A percentile compares a stretch with the other conserved stretches of the same genome.
These are phyloP conservation scores for Pantala flavescens DNA, from an alignment of 1,140 invertebrate species.

Conservation along the genomic window DNA sequence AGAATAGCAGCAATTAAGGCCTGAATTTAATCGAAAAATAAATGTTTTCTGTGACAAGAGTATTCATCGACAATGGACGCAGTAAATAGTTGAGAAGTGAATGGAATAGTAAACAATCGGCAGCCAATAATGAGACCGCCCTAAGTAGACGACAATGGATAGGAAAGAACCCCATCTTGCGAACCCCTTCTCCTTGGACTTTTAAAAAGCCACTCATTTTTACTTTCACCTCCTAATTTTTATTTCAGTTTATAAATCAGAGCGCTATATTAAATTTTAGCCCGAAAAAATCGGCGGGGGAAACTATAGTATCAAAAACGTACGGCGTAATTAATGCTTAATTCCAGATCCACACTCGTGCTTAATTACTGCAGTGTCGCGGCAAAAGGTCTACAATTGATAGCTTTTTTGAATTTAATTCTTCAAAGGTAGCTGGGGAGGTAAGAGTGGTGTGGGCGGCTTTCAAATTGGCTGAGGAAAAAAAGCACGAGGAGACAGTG, in stretches of 20 bases:
- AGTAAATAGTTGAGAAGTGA: too few species aligned
- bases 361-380: slow-evolving; percentile 1
- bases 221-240: not conserved
- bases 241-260: not conserved
- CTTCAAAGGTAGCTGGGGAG: not conserved
- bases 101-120: not conserved
- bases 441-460: not conserved
- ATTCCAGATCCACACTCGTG: not conserved
- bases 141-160: not conserved
- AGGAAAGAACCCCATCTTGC: not conserved
- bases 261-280: not conserved
- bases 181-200: not conserved
- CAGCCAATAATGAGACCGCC: not conserved
- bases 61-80: too few species aligned
- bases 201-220: not conserved
- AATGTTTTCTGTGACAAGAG: too few species aligned
- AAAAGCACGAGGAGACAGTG: too few species aligned
- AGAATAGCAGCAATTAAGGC: too few species aligned
- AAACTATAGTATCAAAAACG: slow-evolving; percentile 3
- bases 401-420: not conserved
- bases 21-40: too few species aligned
- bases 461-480: not conserved
- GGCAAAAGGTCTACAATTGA: not conserved
- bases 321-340: slow-evolving; percentile 1
- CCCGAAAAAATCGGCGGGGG: not conserved